Conservation (phyloP, 1,140 invertebrate species). For the Cepaea nemoralis region DNA sequence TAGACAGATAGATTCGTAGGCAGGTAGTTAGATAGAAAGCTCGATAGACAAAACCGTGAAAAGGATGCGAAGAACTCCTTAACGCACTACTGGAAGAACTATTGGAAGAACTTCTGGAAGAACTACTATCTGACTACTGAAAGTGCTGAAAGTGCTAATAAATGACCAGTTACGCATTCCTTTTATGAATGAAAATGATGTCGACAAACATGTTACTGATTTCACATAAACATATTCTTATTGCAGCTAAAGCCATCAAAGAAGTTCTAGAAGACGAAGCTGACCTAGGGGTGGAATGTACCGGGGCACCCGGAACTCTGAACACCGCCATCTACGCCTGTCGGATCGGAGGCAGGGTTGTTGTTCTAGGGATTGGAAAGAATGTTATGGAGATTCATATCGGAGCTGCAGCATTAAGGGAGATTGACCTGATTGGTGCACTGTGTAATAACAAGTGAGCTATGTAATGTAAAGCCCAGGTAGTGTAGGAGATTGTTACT, state of each 20-base stretch:
- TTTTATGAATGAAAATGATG: too few species aligned
- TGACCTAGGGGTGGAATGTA: not conserved
- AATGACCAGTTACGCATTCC: too few species aligned
- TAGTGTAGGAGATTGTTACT: too few species aligned
- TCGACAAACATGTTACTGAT: not conserved
- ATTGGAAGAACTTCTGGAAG: too few species aligned
- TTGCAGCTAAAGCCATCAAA: constrained; percentile 15
- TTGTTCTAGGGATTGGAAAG: not conserved
- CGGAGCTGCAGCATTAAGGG: not conserved
- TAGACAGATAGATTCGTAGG: too few species aligned
- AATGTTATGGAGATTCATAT: not conserved
- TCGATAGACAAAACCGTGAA: too few species aligned
- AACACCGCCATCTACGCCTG: not conserved
- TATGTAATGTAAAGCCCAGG: not conserved
- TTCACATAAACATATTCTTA: too few species aligned
- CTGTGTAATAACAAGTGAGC: constrained; percentile 10
- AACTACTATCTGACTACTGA: too few species aligned
- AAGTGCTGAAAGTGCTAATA: too few species aligned
- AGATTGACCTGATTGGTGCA: not conserved
- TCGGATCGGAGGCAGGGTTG: not conserved
- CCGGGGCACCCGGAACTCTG: not conserved
- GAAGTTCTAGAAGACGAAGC: not conserved
- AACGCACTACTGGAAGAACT: too few species aligned
- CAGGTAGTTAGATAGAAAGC: too few species aligned
- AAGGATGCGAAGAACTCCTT: too few species aligned